These are phyloP conservation scores for Adelges cooleyi DNA, from an alignment of 1,140 invertebrate genomes.

Conservation along the genomic window DNA sequence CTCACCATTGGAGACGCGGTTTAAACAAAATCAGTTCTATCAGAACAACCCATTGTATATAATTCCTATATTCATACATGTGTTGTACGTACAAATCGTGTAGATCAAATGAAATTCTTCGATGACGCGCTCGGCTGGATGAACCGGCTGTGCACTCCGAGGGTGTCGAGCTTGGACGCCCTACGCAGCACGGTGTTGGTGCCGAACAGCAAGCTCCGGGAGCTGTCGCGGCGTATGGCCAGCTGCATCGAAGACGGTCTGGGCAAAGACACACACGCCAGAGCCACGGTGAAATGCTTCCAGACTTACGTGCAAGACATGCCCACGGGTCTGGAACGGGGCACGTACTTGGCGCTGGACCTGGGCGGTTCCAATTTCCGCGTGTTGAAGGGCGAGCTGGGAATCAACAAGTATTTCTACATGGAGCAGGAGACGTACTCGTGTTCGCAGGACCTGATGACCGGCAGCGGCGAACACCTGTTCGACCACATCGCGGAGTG, in stretches of 20 bases:
- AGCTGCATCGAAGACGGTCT: conserved; percentile 69
- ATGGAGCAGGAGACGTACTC: conserved; percentile 94
- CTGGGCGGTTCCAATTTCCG: conserved; percentile 72
- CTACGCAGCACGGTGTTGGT: too few species aligned
- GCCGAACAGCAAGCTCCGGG: too few species aligned
- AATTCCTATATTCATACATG: too few species aligned
- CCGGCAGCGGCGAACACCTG: conserved; percentile 64
- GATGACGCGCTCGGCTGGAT: too few species aligned
- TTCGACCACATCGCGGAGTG: conserved; percentile 67
- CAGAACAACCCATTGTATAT: too few species aligned
- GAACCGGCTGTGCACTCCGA: too few species aligned
- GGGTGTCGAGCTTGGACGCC: too few species aligned
- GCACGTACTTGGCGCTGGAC: conserved; percentile 62
- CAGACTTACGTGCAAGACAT: conserved; percentile 77
- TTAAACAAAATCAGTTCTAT: too few species aligned
- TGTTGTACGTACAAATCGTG: too few species aligned
- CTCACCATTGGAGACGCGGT: too few species aligned
- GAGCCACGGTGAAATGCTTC: conserved; percentile 76
- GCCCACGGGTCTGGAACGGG: conserved; percentile 48
- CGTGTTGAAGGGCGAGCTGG: conserved; percentile 52
- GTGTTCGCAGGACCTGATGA: conserved; percentile 85
- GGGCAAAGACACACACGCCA: conserved; percentile 56
- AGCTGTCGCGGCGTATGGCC: too few species aligned
- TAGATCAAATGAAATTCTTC: too few species aligned
- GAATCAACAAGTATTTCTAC: conserved; percentile 38